Percentiles rank a stretch among this genome's conserved stretches.
Conservation (phyloP, 2,797 vertebrate genomes). For the Xiphophorus birchmanni region DNA sequence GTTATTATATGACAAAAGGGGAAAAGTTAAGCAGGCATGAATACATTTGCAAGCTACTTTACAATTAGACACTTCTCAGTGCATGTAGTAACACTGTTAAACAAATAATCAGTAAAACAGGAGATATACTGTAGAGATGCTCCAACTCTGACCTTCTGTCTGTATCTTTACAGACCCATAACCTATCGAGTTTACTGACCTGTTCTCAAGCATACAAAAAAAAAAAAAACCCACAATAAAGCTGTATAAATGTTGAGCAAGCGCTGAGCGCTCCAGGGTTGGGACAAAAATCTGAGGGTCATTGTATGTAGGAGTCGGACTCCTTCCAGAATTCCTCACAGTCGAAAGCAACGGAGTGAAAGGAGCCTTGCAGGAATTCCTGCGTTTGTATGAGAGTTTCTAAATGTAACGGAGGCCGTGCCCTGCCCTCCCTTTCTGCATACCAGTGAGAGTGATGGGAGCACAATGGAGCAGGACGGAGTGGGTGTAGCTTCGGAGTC, state of each 20-base stretch:
- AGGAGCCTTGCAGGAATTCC: slow-evolving; percentile 80
- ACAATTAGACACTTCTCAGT: neutral
- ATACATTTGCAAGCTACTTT: neutral
- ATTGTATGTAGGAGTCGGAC: slow-evolving; percentile 22
- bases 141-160: neutral
- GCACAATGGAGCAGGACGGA: slow-evolving; percentile 63
- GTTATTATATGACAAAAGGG: neutral
- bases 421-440: slow-evolving; percentile 68
- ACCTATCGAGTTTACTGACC: slow-evolving; percentile 8
- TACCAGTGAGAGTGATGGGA: slow-evolving; percentile 65
- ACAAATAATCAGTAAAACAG: neutral
- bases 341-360: slow-evolving; percentile 57
- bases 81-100: neutral
- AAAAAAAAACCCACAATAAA: neutral
- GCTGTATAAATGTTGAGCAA: slow-evolving; percentile 4
- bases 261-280: slow-evolving; percentile 3
- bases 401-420: slow-evolving; percentile 72
- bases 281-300: slow-evolving; percentile 21
- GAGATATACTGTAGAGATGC: neutral
- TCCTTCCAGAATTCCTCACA: slow-evolving; percentile 35
- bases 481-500: slow-evolving; percentile 43
- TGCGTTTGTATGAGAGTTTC: slow-evolving; percentile 76
- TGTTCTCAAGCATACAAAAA: neutral
- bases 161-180: neutral
- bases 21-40: neutral